Conservation (phyloP, 2,113 vertebrate species). For the Scartelaos histophorus region DNA sequence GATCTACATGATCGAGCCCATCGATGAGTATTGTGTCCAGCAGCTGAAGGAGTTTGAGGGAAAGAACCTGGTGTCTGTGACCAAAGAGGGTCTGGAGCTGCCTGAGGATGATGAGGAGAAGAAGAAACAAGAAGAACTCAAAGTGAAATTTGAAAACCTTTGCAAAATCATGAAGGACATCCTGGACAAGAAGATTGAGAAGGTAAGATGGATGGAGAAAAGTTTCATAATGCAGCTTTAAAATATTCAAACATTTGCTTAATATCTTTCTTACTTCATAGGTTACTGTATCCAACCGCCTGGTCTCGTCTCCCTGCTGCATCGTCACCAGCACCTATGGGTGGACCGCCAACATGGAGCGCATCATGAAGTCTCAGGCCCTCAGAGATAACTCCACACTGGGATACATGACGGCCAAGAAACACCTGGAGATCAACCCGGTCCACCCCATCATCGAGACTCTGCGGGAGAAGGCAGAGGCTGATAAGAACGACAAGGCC, state of each 20-base stretch:
- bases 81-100: conserved; percentile 83
- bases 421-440: conserved; percentile 83
- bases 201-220: conserved; percentile 60
- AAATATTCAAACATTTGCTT: not conserved
- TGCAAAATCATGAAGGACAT: conserved; percentile 87
- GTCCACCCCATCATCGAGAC: conserved; percentile 80
- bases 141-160: conserved; percentile 79
- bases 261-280: conserved; percentile 24
- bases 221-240: too few species aligned
- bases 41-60: conserved; percentile 83
- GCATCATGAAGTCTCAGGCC: conserved; percentile 85
- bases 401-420: conserved; percentile 86
- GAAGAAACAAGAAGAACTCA: conserved; percentile 80
- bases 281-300: conserved; percentile 79
- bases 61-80: conserved; percentile 81
- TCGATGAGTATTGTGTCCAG: conserved; percentile 83
- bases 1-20: conserved; percentile 85
- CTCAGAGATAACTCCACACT: conserved; percentile 82
- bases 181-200: conserved; percentile 83
- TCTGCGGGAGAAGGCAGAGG: conserved; percentile 79
- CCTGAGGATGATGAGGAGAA: conserved; percentile 81
- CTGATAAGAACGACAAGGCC: conserved; percentile 82
- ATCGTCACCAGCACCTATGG: conserved; percentile 85
- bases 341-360: conserved; percentile 85
- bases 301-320: conserved; percentile 81